Percentiles rank a stretch among this genome's conserved stretches.
These are phyloP conservation scores for Molossus molossus DNA, from an alignment of 2,797 vertebrate species.

Conservation along the genomic window DNA sequence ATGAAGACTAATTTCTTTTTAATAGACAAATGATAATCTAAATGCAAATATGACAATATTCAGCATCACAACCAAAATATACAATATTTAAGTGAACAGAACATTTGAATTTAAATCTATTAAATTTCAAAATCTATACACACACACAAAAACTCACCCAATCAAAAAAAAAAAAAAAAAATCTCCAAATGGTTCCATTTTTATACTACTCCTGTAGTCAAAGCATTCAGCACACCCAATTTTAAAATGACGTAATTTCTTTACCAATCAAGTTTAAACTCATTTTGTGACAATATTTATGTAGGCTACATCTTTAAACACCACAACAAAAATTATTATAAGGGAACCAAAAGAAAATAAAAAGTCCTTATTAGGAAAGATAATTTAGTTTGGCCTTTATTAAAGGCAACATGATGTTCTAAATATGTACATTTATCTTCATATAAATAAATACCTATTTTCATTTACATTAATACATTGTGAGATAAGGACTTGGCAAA, in stretches of 20 bases:
- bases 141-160: not conserved
- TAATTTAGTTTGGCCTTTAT: constrained; percentile 50
- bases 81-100: not conserved
- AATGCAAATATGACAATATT: constrained; percentile 54
- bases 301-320: constrained; percentile 3
- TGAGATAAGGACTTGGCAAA: constrained; percentile 36
- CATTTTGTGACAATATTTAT: constrained; percentile 24
- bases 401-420: constrained; percentile 53
- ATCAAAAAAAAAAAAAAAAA: constrained; percentile 9
- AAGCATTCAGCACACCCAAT: constrained; percentile 17
- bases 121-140: constrained; percentile 51
- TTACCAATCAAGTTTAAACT: constrained; percentile 63
- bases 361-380: constrained; percentile 56
- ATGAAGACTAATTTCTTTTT: constrained; percentile 6
- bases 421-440: not conserved
- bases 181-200: constrained; percentile 17
- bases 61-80: constrained; percentile 43
- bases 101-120: constrained; percentile 54
- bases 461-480: constrained; percentile 48
- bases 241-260: constrained; percentile 45
- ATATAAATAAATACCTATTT: constrained; percentile 54
- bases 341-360: constrained; percentile 58
- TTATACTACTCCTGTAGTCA: not conserved
- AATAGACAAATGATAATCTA: constrained; percentile 49
- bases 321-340: constrained; percentile 35